Percentiles rank a stretch among this genome's conserved stretches.
These are phyloP conservation scores for Sander vitreus DNA, from an alignment of 2,113 vertebrate genomes.

Conservation along the genomic window DNA sequence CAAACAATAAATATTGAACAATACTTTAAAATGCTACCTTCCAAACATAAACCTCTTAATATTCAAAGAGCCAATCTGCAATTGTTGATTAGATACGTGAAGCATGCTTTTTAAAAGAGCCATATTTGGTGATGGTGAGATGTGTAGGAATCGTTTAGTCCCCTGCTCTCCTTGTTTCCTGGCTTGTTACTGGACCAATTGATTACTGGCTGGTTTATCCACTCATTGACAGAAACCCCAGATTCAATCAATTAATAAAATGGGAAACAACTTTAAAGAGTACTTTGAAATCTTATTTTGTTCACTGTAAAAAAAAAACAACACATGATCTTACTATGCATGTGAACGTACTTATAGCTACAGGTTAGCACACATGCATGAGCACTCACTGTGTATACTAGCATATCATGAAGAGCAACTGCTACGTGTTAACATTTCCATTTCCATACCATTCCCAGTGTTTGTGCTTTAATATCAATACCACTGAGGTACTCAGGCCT, in stretches of 20 bases:
- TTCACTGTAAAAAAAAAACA: background rate
- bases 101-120: background rate
- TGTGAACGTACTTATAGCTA: background rate
- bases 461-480: background rate
- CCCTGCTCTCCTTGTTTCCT: no score
- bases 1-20: background rate
- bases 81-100: background rate
- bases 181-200: slow-evolving; percentile 26
- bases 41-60: background rate
- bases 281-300: background rate
- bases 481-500: background rate
- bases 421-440: background rate
- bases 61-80: background rate
- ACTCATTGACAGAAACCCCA: background rate
- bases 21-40: background rate
- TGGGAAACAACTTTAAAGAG: background rate
- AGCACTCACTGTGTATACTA: background rate
- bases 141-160: background rate
- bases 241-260: background rate
- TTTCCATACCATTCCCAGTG: background rate
- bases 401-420: background rate
- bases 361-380: background rate
- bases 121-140: background rate
- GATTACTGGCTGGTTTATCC: slow-evolving; percentile 20
- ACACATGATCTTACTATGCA: background rate